These are phyloP conservation scores for Puma concolor DNA, from an alignment of 2,113 vertebrate genomes.

Conservation along the genomic window DNA sequence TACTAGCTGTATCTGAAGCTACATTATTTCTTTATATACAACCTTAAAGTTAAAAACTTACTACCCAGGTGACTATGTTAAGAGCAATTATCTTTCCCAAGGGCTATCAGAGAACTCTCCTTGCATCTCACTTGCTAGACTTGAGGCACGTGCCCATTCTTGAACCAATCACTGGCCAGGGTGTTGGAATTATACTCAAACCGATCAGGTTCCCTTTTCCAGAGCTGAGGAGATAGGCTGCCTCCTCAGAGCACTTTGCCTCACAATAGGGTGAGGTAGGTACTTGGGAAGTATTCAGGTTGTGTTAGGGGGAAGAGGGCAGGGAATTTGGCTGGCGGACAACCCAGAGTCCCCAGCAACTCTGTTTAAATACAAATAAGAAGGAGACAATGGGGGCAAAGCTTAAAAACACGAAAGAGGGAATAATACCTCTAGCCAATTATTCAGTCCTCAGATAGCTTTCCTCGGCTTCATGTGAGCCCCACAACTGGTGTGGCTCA, in stretches of 20 bases:
- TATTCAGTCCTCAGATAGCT: neutral
- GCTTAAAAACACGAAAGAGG: neutral
- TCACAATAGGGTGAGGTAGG: neutral
- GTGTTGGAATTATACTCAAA: neutral
- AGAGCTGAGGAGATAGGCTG: neutral
- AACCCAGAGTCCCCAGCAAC: neutral
- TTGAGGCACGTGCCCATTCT: neutral
- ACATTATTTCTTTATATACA: neutral
- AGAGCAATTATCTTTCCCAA: neutral
- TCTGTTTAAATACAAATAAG: neutral
- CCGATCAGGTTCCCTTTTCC: neutral
- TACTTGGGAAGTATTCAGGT: neutral
- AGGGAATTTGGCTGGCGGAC: neutral
- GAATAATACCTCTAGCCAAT: neutral
- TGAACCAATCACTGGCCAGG: neutral
- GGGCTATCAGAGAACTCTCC: neutral
- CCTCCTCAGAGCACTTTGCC: neutral
- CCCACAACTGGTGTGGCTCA: neutral
- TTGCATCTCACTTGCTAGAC: neutral
- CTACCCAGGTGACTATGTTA: neutral
- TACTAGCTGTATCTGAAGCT: neutral
- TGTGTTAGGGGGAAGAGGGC: neutral
- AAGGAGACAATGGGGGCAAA: neutral
- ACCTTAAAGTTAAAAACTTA: neutral
- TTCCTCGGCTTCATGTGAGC: neutral